Percentiles rank a stretch among this genome's conserved stretches.
Conservation (phyloP, 2,888 invertebrate species). For the Troides helena region DNA sequence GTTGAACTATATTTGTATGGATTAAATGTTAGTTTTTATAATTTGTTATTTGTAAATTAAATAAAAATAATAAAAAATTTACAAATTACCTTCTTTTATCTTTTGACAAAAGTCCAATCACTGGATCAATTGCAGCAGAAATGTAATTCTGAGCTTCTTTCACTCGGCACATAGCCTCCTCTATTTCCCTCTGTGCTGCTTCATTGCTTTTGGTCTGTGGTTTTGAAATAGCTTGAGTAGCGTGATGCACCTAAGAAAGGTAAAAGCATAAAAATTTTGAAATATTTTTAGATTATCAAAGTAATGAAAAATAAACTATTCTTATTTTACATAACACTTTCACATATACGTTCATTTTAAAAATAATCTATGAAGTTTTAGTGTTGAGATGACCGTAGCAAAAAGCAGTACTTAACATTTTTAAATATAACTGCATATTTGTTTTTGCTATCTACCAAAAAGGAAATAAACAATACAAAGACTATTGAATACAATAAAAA, state of each 20-base stretch:
- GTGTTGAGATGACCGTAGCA: no score
- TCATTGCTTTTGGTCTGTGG: constrained; percentile 97
- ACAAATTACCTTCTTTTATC: constrained; percentile 84
- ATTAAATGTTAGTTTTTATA: no score
- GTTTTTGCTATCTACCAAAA: no score
- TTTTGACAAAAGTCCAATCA: constrained; percentile 91
- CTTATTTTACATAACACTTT: no score
- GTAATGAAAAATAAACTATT: no score
- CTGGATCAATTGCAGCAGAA: constrained; percentile 95
- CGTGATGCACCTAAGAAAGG: constrained; percentile 87
- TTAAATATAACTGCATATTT: no score
- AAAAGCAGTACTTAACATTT: no score
- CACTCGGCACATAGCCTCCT: constrained; percentile 97
- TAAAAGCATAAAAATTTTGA: background rate
- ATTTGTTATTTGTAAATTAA: constrained; percentile 23
- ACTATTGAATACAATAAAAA: background rate
- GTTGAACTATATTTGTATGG: no score
- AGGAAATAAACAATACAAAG: no score
- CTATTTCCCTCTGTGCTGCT: constrained; percentile 96
- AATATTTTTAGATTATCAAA: no score
- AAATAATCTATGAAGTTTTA: no score
- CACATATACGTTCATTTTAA: no score
- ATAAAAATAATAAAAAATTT: background rate
- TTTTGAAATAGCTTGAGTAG: constrained; percentile 93
- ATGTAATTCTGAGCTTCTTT: constrained; percentile 97